Evolutionary conservation across 2,888 invertebrate genomes (phyloP).

Genomic region (Trissolcus japonicus): DNA sequence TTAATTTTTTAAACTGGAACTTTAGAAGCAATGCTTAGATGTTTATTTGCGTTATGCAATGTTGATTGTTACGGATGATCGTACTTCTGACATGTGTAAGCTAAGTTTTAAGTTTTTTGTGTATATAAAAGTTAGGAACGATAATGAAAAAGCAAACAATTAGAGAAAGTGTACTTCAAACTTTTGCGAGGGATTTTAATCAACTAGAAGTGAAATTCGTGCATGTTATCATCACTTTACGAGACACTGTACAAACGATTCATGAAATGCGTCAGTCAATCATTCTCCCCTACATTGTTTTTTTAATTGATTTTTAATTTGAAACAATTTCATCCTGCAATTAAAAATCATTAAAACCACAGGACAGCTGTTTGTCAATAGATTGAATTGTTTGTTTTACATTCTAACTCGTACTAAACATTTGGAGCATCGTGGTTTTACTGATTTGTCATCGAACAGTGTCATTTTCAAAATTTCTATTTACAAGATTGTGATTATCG

Average conservation of each 20-base stretch:
- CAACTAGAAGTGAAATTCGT: slow-evolving; percentile 7
- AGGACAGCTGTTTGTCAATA: not conserved
- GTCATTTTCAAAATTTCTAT: slow-evolving; percentile 1
- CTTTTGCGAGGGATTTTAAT: slow-evolving; percentile 8
- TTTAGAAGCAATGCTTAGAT: slow-evolving; percentile 10
- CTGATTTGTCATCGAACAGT: not conserved
- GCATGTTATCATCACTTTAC: slow-evolving; percentile 26
- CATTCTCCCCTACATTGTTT: slow-evolving; percentile 36
- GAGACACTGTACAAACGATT: slow-evolving; percentile 32
- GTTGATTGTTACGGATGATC: slow-evolving; percentile 24
- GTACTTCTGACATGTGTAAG: slow-evolving; percentile 12
- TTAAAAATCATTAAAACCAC: slow-evolving; percentile 11
- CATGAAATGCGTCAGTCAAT: slow-evolving; percentile 20
- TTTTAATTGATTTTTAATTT: slow-evolving; percentile 3
- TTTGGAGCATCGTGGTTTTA: slow-evolving; percentile 2
- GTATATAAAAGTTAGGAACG: slow-evolving; percentile 15
- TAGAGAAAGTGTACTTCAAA: not conserved
- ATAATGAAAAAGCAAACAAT: not conserved
- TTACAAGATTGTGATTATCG: slow-evolving; percentile 10
- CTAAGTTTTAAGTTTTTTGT: slow-evolving; percentile 9
- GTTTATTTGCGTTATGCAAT: slow-evolving; percentile 17
- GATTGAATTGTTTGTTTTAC: not conserved
- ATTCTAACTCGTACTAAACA: not conserved
- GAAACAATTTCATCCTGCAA: not conserved
- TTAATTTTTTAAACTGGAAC: not conserved